Evolutionary conservation across 2,888 invertebrate genomes (phyloP).

Genomic region (Spisula subtruncata): DNA sequence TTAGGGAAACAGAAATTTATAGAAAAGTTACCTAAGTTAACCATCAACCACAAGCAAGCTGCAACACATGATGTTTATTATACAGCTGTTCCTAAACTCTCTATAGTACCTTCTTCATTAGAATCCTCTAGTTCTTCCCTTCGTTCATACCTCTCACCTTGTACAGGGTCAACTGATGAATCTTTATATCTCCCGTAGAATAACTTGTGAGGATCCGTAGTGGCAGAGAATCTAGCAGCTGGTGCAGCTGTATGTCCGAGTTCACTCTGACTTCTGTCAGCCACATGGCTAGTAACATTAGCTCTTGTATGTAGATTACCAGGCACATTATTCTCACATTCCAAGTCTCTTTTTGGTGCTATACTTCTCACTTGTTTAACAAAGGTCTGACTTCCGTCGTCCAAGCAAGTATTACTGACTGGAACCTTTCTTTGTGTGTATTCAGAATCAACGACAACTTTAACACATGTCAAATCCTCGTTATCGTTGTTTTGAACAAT

Average conservation of each 20-base stretch:
- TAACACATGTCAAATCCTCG: conserved; percentile 20
- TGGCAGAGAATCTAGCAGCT: not conserved
- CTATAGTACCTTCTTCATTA: conserved; percentile 31
- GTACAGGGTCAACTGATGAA: not conserved
- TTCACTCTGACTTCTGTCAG: not conserved
- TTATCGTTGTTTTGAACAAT: conserved; percentile 30
- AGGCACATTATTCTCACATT: conserved; percentile 13
- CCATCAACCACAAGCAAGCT: not conserved
- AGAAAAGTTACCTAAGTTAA: conserved; percentile 4
- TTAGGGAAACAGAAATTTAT: not conserved
- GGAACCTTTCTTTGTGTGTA: not conserved
- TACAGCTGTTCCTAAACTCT: conserved; percentile 34
- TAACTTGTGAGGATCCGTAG: not conserved
- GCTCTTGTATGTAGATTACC: not conserved
- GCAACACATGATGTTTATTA: conserved; percentile 19
- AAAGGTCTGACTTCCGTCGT: conserved; percentile 16
- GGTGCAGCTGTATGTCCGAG: not conserved
- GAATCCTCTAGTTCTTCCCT: not conserved
- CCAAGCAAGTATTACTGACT: not conserved
- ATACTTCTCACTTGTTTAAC: not conserved
- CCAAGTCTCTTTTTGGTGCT: not conserved
- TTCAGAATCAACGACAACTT: conserved; percentile 9
- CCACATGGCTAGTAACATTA: no score
- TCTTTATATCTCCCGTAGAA: not conserved
- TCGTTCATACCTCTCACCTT: no score